Conservation (phyloP, 2,888 invertebrate species). For the Cheilosia scutellata region DNA sequence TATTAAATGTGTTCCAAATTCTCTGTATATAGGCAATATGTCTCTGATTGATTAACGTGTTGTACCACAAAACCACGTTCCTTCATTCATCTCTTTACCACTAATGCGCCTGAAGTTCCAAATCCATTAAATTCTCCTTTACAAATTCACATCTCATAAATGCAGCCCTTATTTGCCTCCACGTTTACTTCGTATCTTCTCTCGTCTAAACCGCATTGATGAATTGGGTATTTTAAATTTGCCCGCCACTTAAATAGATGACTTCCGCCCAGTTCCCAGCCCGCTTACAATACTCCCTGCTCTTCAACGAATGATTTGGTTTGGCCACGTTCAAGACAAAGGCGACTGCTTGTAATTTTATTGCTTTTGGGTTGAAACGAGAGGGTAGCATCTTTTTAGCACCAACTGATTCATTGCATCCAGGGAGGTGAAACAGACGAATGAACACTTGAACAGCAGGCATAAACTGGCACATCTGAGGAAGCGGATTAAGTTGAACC, state of each 20-base stretch:
- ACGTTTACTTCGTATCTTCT: neutral
- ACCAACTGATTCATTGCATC: constrained; percentile 34
- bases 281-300: neutral
- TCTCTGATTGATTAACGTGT: constrained; percentile 36
- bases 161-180: constrained; percentile 4
- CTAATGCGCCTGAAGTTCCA: constrained; percentile 12
- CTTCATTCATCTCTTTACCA: constrained; percentile 23
- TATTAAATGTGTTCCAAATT: no score
- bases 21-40: constrained; percentile 13
- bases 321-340: neutral
- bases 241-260: constrained; percentile 41
- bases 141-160: constrained; percentile 16
- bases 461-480: constrained; percentile 20
- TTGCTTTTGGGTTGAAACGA: constrained; percentile 1
- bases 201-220: constrained; percentile 19
- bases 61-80: constrained; percentile 26
- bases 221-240: constrained; percentile 46
- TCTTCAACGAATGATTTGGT: neutral
- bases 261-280: constrained; percentile 13
- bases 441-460: constrained; percentile 14
- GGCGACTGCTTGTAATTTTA: constrained; percentile 23
- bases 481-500: constrained; percentile 43
- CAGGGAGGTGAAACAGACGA: constrained; percentile 6
- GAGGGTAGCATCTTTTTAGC: constrained; percentile 2
- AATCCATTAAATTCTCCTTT: constrained; percentile 5